Percentiles rank a stretch among this genome's conserved stretches.
phyloP scores from a whole-genome alignment of 2,797 vertebrate genomes.

The Anguilla anguilla region DNA sequence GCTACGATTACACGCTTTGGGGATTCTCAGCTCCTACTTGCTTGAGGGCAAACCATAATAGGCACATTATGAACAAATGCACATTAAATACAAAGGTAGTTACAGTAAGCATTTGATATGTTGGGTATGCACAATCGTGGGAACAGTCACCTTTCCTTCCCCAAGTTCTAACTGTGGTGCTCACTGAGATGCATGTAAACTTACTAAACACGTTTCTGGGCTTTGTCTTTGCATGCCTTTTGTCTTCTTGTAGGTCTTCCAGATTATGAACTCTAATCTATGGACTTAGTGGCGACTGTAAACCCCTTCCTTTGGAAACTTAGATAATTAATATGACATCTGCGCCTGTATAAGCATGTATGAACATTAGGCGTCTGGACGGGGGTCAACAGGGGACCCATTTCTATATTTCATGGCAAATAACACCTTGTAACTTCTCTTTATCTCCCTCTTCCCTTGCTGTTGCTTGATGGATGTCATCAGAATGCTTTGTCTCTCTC shows the following conservation, averaged over 20 bases:
- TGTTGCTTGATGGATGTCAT: not conserved
- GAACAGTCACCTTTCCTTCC: not conserved
- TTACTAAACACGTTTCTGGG: not conserved
- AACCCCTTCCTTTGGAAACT: conserved; percentile 48
- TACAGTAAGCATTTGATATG: not conserved
- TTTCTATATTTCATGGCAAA: not conserved
- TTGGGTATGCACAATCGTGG: not conserved
- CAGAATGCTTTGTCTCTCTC: not conserved
- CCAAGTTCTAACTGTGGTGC: not conserved
- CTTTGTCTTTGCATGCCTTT: conserved; percentile 38
- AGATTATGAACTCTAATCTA: conserved; percentile 59
- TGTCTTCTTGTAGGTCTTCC: conserved; percentile 58
- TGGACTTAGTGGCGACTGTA: conserved; percentile 46
- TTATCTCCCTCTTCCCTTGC: not conserved
- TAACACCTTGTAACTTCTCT: conserved; percentile 8
- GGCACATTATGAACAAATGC: not conserved
- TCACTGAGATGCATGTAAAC: not conserved
- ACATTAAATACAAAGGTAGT: not conserved
- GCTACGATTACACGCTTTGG: not conserved
- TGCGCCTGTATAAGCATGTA: conserved; percentile 30
- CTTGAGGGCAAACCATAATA: not conserved
- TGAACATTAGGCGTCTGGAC: conserved; percentile 32
- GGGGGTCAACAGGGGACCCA: conserved; percentile 26
- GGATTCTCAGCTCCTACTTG: not conserved
- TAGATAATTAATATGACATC: conserved; percentile 48